Evolutionary conservation across 1,140 invertebrate genomes (phyloP), one percentile per base, ranked within the genome.

Genomic region (Pararge aegeria): DNA sequence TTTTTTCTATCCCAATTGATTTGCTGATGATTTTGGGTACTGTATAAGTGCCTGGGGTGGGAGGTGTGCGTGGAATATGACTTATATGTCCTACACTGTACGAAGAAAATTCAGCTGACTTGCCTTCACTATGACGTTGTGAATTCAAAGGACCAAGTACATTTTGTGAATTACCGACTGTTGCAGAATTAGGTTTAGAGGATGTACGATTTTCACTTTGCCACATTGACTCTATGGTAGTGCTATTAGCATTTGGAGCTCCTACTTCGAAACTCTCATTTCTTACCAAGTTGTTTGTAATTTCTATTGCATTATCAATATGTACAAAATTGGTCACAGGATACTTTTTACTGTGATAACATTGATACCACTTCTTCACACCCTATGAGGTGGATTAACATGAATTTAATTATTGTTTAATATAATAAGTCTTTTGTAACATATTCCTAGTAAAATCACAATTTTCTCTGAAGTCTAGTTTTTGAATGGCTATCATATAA

Each of bases 261-360:
- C 9, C 12, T 58, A 75, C 73, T 64, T 66, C 55, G 49, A 69
- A 74, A 64, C 29, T 64, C 29, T 42, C 30, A 49, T 57, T 63
- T 65, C 55, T 61, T 46, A 56, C 30, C 53, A 66, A 49, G 19
- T 66, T 66, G 56, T 69, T 30, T 21, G 46, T 37, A 49, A 62
- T 21, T 37, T 70, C 62, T 52, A 48, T 19, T 53, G 50, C 61
- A 74, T 75, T 74, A 73, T 88, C 79, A 55, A 87, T 37, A 61
- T 84, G 76, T 18, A 77, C 62, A 73, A 86, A 87, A 52, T 68
- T 82, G 46, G 69, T 70, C n/a, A 77, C 69, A 54, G 84, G 86
- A 75, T 85, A 85, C 61, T 72, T 82, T 52, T 64, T 70, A 58
- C 69, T 79, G 61, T 89, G 86, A 70, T 86, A 87, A 63, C 86